phyloP scores from a whole-genome alignment of 1,140 invertebrate species.

The Triops longicaudatus region DNA sequence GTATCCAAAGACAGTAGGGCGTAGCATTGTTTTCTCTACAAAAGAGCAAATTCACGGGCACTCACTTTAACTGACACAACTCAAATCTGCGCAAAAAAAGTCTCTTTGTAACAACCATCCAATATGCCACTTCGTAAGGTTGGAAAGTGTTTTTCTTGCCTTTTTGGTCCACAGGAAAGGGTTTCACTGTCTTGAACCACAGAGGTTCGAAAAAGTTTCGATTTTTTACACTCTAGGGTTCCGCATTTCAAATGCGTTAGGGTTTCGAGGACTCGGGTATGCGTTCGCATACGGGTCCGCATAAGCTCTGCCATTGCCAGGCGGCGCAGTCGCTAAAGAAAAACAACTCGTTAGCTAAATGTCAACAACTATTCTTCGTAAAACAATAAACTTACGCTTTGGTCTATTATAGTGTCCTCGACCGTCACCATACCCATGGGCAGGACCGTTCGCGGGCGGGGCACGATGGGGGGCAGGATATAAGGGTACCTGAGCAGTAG shows the following conservation, averaged over 20 bases:
- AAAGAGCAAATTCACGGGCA: no score
- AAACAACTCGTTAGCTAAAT: background rate
- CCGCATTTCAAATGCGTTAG: background rate
- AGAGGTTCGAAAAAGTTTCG: background rate
- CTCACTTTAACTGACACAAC: no score
- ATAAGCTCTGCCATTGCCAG: background rate
- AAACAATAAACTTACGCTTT: conserved; percentile 30
- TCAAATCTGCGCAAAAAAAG: background rate
- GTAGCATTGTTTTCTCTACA: no score
- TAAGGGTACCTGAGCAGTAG: conserved; percentile 21
- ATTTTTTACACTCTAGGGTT: background rate
- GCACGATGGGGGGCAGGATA: conserved; percentile 26
- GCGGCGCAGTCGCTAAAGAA: background rate
- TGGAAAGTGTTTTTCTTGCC: background rate
- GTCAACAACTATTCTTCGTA: background rate
- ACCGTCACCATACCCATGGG: conserved; percentile 59
- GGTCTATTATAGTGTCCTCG: conserved; percentile 54
- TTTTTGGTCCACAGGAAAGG: background rate
- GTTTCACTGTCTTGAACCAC: background rate
- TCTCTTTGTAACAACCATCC: background rate
- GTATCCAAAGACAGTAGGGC: no score
- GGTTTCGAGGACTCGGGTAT: background rate
- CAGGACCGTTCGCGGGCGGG: conserved; percentile 44
- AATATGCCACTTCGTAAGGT: background rate
- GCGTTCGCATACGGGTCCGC: background rate